Base-by-base conservation (phyloP, 1,140 invertebrate species). In the Euschistus heros region DNA sequence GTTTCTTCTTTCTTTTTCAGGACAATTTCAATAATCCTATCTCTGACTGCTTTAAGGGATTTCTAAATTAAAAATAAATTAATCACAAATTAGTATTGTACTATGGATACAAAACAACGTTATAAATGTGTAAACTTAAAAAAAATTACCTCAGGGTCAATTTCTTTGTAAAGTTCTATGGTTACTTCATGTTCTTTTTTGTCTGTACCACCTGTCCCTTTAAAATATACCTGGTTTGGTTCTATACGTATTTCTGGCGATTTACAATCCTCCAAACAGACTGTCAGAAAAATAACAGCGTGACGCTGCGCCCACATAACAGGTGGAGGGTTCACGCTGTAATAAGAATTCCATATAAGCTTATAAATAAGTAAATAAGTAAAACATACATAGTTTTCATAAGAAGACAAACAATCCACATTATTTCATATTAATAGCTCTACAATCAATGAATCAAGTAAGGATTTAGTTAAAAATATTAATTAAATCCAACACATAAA, bases 261-360 rank as follows among this genome's bases (percentile, higher is more conserved):
- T 78, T 88, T 88, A 75, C 88, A 92, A 72, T 91, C 88, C 82
- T 94, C 92, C 69, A 97, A 77, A 75, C 88, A 89, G 72, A 97
- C 85, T 55, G 91, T 96, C 61, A 97, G 76, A 76, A 85, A 94
- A 47, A 97, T 76, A 69, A 85, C 76, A 70, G 84, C 81, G 72
- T 80, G 85, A 73, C 89, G 83, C 77, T 97, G 93, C 20, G 94
- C 94, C 94, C 94, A 97, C 72, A 87, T 84, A 47, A 95, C 86
- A 55, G 89, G 84, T 44, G 93, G 92, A 68, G 88, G 87, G 71
- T 80, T 76, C 70, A 78, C 55, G 67, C 79, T 81, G 65, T 68
- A 76, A 37, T 37, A 37, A 10, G 13, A 37, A 37, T 37, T 37
- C 1, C 7, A 10, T 6, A 37, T 30, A 5, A 30, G 30, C 8